Evolutionary conservation across 2,888 invertebrate genomes (phyloP), one percentile per base, ranked within the genome.

Genomic region (Lysandra bellargus): DNA sequence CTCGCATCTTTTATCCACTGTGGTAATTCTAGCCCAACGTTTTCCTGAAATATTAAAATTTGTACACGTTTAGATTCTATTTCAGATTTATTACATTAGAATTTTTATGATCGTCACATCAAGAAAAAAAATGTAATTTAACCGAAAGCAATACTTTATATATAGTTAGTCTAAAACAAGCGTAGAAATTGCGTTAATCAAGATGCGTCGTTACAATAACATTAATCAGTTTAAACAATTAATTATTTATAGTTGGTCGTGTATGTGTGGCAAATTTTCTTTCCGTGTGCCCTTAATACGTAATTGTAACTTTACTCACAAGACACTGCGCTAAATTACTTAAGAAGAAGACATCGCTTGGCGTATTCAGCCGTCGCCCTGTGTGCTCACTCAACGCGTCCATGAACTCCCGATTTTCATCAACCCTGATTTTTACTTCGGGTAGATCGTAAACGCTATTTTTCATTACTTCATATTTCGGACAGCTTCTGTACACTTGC

Each of bases 281-380:
- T 4, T 17, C 12, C 49, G 49, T 49, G 49, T 49, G 49, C 49
- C 49, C 60, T 60, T 1, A 60, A n/a, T 23, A 23, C 6, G n/a
- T n/a, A 17, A 61, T 61, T 57, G 57, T 60, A n/a, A 60, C 33
- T 2, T 60, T 14, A 84, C 88, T 76, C 86, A 95, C 95, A 90
- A 95, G 85, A 37, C 94, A 87, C 85, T 95, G 94, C 80, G 92
- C 91, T 69, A 94, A 84, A 81, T 94, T 95, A 81, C 94, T 93
- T 82, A 95, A 86, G 81, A 83, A 92, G 83, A 95, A 95, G 1
- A 95, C 91, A 64, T 93, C 88, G 83, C 91, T 91, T 2, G 92
- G 83, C 64, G 85, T 90, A 1, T 91, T 91, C 77, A 94, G 90
- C 75, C 91, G 92, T 1, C 83, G 88, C 17, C 87, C 88, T 2